Percentiles rank a stretch among this genome's conserved stretches.
phyloP scores from a whole-genome alignment of 2,888 invertebrate genomes.

The Apodemia hepburni region DNA sequence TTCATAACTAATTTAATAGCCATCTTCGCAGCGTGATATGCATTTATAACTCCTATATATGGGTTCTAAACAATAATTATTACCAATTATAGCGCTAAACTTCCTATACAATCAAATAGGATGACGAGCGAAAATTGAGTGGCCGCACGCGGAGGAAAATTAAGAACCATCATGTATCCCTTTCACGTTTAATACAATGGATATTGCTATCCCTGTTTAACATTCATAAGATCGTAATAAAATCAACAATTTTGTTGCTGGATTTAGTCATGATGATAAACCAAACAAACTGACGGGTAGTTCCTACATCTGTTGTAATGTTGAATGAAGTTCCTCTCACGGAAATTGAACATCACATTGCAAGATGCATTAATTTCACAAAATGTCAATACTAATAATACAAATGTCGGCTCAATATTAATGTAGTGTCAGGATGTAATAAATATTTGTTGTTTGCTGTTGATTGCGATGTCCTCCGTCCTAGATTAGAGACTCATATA shows the following conservation, averaged over 20 bases:
- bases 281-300: slow-evolving; percentile 4
- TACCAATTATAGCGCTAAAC: slow-evolving; percentile 70
- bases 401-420: background rate
- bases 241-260: background rate
- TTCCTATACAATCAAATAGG: slow-evolving; percentile 70
- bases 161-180: slow-evolving; percentile 25
- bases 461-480: background rate
- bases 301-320: slow-evolving; percentile 2
- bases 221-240: slow-evolving; percentile 10
- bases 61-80: slow-evolving; percentile 71
- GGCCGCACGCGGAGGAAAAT: slow-evolving; percentile 63
- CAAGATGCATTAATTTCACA: slow-evolving; percentile 3
- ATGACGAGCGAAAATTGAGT: slow-evolving; percentile 71
- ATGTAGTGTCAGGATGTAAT: background rate
- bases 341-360: slow-evolving; percentile 15
- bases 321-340: slow-evolving; percentile 11
- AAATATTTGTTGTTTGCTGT: background rate
- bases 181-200: background rate
- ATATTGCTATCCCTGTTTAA: slow-evolving; percentile 8
- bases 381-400: background rate
- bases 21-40: slow-evolving; percentile 37
- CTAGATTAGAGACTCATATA: too few species aligned
- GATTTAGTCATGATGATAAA: slow-evolving; percentile 11
- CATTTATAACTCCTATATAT: slow-evolving; percentile 43
- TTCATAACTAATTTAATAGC: slow-evolving; percentile 37